A percentile compares a stretch with the other conserved stretches of the same genome.
These are phyloP conservation scores for Hemicrepidius hirtus DNA, from an alignment of 2,888 invertebrate genomes.

Conservation along the genomic window DNA sequence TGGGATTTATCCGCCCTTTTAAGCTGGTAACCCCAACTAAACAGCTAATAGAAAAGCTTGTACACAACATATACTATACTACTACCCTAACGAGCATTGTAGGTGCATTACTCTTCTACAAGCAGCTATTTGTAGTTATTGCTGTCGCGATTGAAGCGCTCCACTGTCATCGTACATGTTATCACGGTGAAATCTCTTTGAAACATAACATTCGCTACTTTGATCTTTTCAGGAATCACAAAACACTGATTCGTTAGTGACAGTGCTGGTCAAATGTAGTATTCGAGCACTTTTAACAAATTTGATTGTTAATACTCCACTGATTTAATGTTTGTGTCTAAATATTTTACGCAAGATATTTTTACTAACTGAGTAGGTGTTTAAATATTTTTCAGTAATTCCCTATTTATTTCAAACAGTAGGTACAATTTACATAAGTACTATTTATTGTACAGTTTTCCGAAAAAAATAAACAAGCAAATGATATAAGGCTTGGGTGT, in stretches of 20 bases:
- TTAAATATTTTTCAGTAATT: no score
- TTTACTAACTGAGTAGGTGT: no score
- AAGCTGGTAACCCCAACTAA: constrained; percentile 50
- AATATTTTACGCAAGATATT: no score
- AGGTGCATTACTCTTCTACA: constrained; percentile 57
- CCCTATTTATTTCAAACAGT: no score
- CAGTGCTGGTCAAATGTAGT: neutral
- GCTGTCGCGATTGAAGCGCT: constrained; percentile 58
- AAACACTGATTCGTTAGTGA: constrained; percentile 12
- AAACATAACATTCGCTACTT: constrained; percentile 47
- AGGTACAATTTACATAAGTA: no score
- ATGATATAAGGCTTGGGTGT: no score
- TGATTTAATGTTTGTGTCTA: no score
- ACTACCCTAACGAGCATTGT: constrained; percentile 57
- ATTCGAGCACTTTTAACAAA: no score
- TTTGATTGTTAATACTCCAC: no score
- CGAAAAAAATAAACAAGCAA: no score
- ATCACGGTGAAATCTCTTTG: constrained; percentile 51
- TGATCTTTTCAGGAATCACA: constrained; percentile 46
- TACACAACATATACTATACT: constrained; percentile 56
- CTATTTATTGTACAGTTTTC: no score
- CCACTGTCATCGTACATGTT: constrained; percentile 49
- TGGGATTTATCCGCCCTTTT: constrained; percentile 47
- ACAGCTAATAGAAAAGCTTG: constrained; percentile 62
- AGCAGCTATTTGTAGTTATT: constrained; percentile 61